Conservation (phyloP, 1,140 invertebrate species). For the Ceratosolen fusciceps region DNA sequence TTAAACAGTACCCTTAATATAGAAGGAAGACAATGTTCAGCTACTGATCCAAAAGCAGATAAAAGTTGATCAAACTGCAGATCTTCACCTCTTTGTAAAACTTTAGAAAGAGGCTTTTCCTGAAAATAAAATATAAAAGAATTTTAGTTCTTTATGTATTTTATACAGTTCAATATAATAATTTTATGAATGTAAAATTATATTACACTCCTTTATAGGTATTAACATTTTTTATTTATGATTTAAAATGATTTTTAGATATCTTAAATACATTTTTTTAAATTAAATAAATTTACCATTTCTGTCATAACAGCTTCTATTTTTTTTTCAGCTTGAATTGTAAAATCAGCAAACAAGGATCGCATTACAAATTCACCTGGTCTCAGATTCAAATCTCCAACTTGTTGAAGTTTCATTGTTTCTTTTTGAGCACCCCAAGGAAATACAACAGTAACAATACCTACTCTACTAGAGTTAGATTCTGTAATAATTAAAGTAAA, state of each 20-base stretch:
- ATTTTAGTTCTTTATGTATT: not conserved
- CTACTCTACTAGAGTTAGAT: slow-evolving; percentile 67
- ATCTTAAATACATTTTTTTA: not conserved
- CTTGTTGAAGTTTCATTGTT: slow-evolving; percentile 74
- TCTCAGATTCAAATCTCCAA: slow-evolving; percentile 78
- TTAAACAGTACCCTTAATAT: slow-evolving; percentile 92
- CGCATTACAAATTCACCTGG: slow-evolving; percentile 97
- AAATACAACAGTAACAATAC: slow-evolving; percentile 73
- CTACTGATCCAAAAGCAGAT: slow-evolving; percentile 91
- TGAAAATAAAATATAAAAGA: slow-evolving; percentile 62
- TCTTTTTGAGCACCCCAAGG: slow-evolving; percentile 89
- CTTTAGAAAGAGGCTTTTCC: slow-evolving; percentile 93
- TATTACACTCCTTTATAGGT: too few species aligned
- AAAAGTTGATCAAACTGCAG: slow-evolving; percentile 95
- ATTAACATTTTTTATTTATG: slow-evolving; percentile 14
- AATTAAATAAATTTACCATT: slow-evolving; percentile 72
- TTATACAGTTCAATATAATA: too few species aligned
- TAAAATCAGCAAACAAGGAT: slow-evolving; percentile 94
- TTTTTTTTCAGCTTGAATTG: slow-evolving; percentile 92
- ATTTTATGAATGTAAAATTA: too few species aligned
- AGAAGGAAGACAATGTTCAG: slow-evolving; percentile 97
- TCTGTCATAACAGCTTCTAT: slow-evolving; percentile 95
- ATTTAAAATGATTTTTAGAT: too few species aligned
- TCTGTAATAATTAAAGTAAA: slow-evolving; percentile 55
- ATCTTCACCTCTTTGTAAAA: slow-evolving; percentile 95